A percentile compares a stretch with the other conserved stretches of the same genome.
Evolutionary conservation across 1,140 invertebrate species (phyloP).

Genomic region (Apis laboriosa): DNA sequence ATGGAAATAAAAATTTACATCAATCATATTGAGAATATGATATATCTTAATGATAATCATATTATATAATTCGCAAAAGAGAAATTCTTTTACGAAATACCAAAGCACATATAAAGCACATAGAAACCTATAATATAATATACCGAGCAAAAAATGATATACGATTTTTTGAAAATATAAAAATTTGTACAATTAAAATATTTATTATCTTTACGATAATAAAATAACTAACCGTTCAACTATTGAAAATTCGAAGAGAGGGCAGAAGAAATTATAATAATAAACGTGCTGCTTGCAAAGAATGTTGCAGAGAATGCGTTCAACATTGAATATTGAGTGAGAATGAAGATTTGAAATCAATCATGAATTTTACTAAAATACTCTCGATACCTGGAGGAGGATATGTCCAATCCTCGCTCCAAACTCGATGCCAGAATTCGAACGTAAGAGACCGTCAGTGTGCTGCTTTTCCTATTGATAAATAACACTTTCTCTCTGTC

Average conservation of each 20-base stretch:
- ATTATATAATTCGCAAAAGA: slow-evolving; percentile 39
- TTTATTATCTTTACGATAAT: no score
- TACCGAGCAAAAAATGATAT: neutral
- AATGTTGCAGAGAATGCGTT: slow-evolving; percentile 38
- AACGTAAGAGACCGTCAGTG: slow-evolving; percentile 87
- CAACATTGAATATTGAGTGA: neutral
- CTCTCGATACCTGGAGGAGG: slow-evolving; percentile 70
- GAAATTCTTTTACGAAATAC: slow-evolving; percentile 11
- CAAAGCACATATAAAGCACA: slow-evolving; percentile 58
- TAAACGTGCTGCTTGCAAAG: slow-evolving; percentile 25
- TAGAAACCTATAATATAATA: slow-evolving; percentile 29
- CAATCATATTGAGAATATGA: neutral
- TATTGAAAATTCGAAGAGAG: no score
- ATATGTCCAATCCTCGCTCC: slow-evolving; percentile 86
- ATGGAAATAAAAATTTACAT: slow-evolving; percentile 15
- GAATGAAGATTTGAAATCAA: neutral
- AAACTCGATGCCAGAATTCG: slow-evolving; percentile 89
- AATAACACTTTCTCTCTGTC: slow-evolving; percentile 67
- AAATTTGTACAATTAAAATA: neutral
- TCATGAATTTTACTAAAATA: slow-evolving; percentile 37
- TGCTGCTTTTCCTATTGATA: slow-evolving; percentile 83
- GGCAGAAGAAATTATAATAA: neutral
- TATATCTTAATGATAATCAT: neutral
- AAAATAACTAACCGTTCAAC: no score
- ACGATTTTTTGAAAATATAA: neutral